Percentiles rank a stretch among this genome's conserved stretches.
Conservation (phyloP, 2,113 vertebrate species). For the Stegostoma tigrinum region DNA sequence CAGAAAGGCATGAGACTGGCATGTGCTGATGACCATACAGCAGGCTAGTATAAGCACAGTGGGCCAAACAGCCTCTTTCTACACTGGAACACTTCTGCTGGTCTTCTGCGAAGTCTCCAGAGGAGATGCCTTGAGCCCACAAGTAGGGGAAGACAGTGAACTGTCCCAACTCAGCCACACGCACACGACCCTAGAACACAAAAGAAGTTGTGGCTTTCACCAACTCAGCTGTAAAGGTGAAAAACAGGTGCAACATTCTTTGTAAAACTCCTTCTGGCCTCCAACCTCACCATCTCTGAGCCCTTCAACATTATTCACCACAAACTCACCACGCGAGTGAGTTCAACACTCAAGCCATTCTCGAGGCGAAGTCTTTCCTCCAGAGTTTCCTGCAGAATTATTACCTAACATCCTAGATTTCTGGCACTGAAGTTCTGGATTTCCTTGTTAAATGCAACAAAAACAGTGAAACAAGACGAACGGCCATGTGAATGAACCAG, state of each 20-base stretch:
- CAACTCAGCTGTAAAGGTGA: background rate
- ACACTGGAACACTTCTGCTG: background rate
- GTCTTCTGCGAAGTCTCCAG: no score
- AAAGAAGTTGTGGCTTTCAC: background rate
- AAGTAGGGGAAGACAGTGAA: no score
- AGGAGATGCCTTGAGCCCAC: background rate
- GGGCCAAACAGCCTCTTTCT: no score
- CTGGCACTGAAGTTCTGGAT: background rate
- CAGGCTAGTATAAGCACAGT: no score
- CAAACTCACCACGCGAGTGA: background rate
- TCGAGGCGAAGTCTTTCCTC: background rate
- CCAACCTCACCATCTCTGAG: no score
- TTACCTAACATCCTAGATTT: background rate
- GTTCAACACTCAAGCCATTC: background rate
- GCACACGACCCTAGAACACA: background rate
- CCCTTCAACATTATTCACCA: background rate
- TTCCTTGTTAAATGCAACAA: no score
- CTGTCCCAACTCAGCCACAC: background rate
- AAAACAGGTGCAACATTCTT: background rate
- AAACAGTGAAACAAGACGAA: no score
- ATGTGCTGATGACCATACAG: no score
- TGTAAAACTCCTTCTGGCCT: no score
- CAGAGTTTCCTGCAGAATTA: background rate
- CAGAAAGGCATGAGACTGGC: no score
- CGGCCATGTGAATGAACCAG: background rate